Evolutionary conservation across 1,140 invertebrate species (phyloP).

Genomic region (Sinonovacula constricta): DNA sequence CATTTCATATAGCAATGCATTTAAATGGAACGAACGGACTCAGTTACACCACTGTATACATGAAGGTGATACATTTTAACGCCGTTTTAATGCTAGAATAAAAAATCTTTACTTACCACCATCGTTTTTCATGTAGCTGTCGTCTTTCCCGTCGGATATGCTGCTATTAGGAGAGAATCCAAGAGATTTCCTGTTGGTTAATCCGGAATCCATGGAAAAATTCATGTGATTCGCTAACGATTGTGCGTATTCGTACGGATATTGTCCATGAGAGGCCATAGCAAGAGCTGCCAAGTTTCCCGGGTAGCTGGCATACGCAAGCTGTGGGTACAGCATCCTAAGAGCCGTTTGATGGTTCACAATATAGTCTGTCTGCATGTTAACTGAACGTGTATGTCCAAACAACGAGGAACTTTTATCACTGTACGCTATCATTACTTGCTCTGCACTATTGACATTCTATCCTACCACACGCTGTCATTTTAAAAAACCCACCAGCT

Average conservation of each 20-base stretch:
- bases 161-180: slow-evolving; percentile 46
- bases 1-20: too few species aligned
- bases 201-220: slow-evolving; percentile 43
- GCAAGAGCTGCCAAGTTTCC: slow-evolving; percentile 48
- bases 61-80: too few species aligned
- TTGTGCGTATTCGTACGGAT: slow-evolving; percentile 50
- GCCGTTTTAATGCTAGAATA: too few species aligned
- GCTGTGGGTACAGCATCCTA: slow-evolving; percentile 44
- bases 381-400: slow-evolving; percentile 23
- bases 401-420: slow-evolving; percentile 39
- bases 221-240: slow-evolving; percentile 39
- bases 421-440: slow-evolving; percentile 47
- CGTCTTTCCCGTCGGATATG: slow-evolving; percentile 49
- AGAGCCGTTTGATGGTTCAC: slow-evolving; percentile 33
- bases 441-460: slow-evolving; percentile 37
- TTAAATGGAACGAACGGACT: too few species aligned
- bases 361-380: slow-evolving; percentile 41
- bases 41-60: too few species aligned
- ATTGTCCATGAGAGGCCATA: slow-evolving; percentile 33
- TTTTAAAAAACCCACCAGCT: slow-evolving; percentile 23
- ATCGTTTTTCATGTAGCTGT: slow-evolving; percentile 35
- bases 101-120: slow-evolving; percentile 47
- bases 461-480: slow-evolving; percentile 34
- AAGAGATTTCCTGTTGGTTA: slow-evolving; percentile 36
- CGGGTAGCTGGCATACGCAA: slow-evolving; percentile 38